Evolutionary conservation across 2,797 vertebrate genomes (phyloP).

Genomic region (Australoheros facetus): DNA sequence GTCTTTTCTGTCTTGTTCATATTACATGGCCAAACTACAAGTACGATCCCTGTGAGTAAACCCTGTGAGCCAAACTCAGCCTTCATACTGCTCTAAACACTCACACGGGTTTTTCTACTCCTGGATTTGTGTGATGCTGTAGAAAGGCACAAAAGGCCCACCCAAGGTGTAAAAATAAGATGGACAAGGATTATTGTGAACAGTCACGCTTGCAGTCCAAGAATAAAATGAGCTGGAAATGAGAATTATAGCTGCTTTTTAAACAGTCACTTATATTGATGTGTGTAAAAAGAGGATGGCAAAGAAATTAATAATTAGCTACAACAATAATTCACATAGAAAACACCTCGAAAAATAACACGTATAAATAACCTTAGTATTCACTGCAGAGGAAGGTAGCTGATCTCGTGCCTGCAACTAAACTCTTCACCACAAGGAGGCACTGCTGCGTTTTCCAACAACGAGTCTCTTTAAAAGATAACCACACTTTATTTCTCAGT

Average conservation of each 20-base stretch:
- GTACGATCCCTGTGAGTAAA: background rate
- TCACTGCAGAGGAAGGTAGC: fast-evolving
- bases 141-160: background rate
- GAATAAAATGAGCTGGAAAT: background rate
- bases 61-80: background rate
- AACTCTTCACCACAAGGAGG: background rate
- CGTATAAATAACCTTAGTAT: no score
- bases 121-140: no score
- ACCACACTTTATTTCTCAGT: background rate
- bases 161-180: background rate
- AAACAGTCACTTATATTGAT: no score
- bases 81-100: background rate
- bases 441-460: background rate
- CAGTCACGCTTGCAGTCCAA: background rate
- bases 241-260: background rate
- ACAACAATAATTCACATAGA: no score
- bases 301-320: no score
- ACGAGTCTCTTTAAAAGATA: background rate
- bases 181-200: background rate
- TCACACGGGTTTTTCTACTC: background rate
- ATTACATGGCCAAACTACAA: no score
- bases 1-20: no score
- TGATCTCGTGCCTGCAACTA: background rate
- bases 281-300: no score
- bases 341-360: no score